Evolutionary conservation across 2,888 invertebrate species (phyloP).

Genomic region (Mechanitis mazaeus): DNA sequence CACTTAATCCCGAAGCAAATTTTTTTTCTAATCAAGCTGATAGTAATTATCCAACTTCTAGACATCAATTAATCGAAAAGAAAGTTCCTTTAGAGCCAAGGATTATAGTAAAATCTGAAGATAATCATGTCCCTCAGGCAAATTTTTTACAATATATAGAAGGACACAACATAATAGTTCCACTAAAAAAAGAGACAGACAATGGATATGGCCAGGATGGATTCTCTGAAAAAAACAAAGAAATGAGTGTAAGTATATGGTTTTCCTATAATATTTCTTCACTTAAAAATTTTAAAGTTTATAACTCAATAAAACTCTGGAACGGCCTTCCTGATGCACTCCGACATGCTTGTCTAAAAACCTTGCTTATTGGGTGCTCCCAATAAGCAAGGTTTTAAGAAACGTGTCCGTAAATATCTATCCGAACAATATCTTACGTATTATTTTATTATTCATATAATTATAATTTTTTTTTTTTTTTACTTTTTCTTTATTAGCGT

Average conservation of each 20-base stretch:
- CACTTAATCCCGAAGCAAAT: constrained; percentile 7
- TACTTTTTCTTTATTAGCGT: too few relatives aligned
- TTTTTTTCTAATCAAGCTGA: not conserved
- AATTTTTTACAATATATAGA: not conserved
- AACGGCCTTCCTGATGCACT: too few relatives aligned
- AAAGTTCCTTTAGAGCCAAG: constrained; percentile 2
- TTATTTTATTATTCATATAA: too few relatives aligned
- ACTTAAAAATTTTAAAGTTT: too few relatives aligned
- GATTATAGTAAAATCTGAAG: not conserved
- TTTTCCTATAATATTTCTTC: not conserved
- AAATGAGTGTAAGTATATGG: not conserved
- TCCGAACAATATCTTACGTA: too few relatives aligned
- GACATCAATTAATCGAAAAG: constrained; percentile 6
- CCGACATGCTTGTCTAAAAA: too few relatives aligned
- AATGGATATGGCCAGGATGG: not conserved
- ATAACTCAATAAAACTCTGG: too few relatives aligned
- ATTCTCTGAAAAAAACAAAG: not conserved
- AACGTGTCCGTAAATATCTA: too few relatives aligned
- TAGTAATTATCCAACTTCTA: not conserved
- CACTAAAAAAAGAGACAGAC: not conserved
- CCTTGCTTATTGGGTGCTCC: too few relatives aligned
- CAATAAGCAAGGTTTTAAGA: too few relatives aligned
- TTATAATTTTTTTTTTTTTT: too few relatives aligned
- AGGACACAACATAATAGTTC: constrained; percentile 3
- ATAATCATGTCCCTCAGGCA: not conserved